Percentiles rank a stretch among this genome's conserved stretches.
phyloP scores from a whole-genome alignment of 2,797 vertebrate genomes.

The Falco columbarius region DNA sequence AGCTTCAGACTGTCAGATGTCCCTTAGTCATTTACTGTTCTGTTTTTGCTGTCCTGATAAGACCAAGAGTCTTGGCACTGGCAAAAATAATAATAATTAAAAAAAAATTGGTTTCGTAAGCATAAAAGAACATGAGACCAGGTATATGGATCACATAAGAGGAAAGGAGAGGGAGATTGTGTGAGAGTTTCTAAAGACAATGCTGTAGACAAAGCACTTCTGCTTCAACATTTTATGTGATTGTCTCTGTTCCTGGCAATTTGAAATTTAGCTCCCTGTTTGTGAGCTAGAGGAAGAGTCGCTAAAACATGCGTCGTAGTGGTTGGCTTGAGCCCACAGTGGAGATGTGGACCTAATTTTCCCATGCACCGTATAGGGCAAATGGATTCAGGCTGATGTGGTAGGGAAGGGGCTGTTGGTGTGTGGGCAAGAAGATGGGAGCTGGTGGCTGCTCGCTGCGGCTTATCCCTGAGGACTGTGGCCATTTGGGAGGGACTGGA shows the following conservation, averaged over 20 bases:
- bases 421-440: neutral
- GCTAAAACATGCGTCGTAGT: rapidly evolving
- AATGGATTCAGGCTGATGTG: neutral
- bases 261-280: neutral
- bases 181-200: neutral
- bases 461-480: neutral
- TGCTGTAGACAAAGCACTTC: neutral
- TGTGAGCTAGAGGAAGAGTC: neutral
- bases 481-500: rapidly evolving
- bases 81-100: neutral
- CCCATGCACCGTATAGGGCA: rapidly evolving
- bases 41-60: neutral
- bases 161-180: neutral
- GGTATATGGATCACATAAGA: rapidly evolving
- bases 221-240: neutral
- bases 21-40: neutral
- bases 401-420: neutral
- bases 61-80: neutral
- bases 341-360: neutral
- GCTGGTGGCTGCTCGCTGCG: neutral
- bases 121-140: neutral
- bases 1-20: neutral
- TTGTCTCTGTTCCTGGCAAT: neutral
- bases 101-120: neutral
- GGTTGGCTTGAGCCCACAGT: neutral